phyloP scores from a whole-genome alignment of 92 coral and sea anemone species.

The Umimayanthus chanpuru region DNA sequence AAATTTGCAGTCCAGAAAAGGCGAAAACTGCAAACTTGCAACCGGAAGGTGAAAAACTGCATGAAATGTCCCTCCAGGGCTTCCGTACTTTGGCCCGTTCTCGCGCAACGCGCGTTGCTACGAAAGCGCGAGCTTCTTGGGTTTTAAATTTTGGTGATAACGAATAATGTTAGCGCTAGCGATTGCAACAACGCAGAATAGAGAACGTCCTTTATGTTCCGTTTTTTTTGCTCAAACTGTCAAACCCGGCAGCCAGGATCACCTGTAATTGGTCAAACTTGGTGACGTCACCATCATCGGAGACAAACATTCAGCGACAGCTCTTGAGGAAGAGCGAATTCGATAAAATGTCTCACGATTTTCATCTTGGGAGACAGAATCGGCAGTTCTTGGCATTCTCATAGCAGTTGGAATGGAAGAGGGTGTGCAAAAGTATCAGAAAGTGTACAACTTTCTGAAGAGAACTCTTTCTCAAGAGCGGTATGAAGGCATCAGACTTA shows the following conservation, averaged over 20 bases:
- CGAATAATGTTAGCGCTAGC: not conserved
- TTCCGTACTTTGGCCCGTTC: no score
- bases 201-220: no score
- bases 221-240: no score
- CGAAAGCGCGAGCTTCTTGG: not conserved
- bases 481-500: constrained; percentile 85
- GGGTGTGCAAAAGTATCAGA: constrained; percentile 87
- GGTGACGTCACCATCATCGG: not conserved
- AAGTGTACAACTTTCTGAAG: constrained; percentile 93
- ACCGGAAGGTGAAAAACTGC: no score
- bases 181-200: no score
- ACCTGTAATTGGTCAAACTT: constrained; percentile 12
- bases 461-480: constrained; percentile 81
- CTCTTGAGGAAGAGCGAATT: no score
- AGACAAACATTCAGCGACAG: not conserved
- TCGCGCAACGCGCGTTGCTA: not conserved
- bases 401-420: constrained; percentile 55
- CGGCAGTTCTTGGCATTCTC: not conserved
- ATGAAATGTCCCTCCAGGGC: no score
- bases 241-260: no score
- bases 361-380: constrained; percentile 5
- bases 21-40: no score
- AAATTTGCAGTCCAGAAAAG: no score
- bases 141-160: no score
- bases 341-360: not conserved